Conservation (phyloP, 2,797 vertebrate species). For the Chloroceryle amazona region DNA sequence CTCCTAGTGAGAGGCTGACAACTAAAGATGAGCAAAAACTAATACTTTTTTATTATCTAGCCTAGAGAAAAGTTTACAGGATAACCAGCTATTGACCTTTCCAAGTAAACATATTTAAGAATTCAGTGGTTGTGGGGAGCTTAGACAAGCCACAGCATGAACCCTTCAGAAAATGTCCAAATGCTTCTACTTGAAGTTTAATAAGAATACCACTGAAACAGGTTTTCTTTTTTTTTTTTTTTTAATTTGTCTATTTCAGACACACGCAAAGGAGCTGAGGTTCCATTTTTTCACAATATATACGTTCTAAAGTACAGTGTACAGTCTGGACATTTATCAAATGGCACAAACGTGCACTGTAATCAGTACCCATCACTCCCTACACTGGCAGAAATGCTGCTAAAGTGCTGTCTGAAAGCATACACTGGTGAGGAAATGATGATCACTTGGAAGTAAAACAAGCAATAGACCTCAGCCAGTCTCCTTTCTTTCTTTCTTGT, state of each 20-base stretch:
- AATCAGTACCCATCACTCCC: neutral
- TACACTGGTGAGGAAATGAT: neutral
- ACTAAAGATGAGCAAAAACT: conserved; percentile 65
- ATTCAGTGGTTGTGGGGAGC: conserved; percentile 50
- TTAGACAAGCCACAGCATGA: conserved; percentile 43
- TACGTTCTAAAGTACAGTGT: neutral
- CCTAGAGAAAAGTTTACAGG: conserved; percentile 65
- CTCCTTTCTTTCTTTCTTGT: no score
- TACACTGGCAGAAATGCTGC: neutral
- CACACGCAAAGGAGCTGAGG: neutral
- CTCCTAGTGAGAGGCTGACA: conserved; percentile 54
- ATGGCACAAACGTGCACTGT: neutral
- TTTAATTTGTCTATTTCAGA: conserved; percentile 43
- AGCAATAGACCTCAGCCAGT: neutral
- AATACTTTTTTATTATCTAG: conserved; percentile 69
- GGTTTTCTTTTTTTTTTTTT: conserved; percentile 34
- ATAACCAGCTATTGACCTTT: conserved; percentile 66
- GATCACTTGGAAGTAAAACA: neutral
- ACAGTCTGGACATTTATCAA: neutral
- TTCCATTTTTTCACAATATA: conserved; percentile 13
- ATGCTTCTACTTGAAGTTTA: conserved; percentile 51
- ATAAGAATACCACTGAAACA: conserved; percentile 25
- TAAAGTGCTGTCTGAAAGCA: conserved; percentile 2
- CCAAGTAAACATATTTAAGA: conserved; percentile 70
- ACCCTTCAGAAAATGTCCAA: conserved; percentile 54